These are phyloP conservation scores for Hymenopus coronatus DNA, from an alignment of 2,888 invertebrate species.

Conservation along the genomic window DNA sequence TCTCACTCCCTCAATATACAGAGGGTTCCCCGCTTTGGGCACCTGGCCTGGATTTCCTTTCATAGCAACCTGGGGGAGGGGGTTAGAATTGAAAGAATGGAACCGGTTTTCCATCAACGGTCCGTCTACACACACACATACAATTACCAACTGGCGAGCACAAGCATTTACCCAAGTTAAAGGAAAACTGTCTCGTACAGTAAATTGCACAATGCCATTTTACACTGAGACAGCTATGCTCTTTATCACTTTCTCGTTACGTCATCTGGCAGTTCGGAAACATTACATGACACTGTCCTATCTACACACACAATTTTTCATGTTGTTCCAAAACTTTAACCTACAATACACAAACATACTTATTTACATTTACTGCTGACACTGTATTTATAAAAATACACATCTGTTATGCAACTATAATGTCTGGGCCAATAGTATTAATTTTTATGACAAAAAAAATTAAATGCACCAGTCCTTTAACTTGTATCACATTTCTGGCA, in stretches of 20 bases:
- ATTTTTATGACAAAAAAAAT: not conserved
- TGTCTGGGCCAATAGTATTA: not conserved
- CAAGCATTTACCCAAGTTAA: not conserved
- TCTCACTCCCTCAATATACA: not conserved
- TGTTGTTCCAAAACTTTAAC: not conserved
- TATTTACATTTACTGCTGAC: not conserved
- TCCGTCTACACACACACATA: not conserved
- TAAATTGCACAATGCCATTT: not conserved
- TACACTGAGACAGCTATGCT: not conserved
- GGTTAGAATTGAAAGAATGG: not conserved
- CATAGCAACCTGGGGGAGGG: not conserved
- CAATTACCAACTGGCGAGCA: not conserved
- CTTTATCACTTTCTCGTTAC: not conserved
- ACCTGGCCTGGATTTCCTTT: slow-evolving; percentile 17
- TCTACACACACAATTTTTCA: not conserved
- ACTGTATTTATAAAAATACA: not conserved
- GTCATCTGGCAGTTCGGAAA: not conserved
- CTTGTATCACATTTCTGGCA: not conserved
- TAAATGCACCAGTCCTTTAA: no score
- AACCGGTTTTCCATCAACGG: not conserved
- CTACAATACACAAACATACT: not conserved
- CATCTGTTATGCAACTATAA: not conserved
- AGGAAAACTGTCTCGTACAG: not conserved
- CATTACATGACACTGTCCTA: not conserved
- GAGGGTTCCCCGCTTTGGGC: not conserved